phyloP scores from a whole-genome alignment of 2,113 vertebrate species.

The Trochalopteron elliotii region DNA sequence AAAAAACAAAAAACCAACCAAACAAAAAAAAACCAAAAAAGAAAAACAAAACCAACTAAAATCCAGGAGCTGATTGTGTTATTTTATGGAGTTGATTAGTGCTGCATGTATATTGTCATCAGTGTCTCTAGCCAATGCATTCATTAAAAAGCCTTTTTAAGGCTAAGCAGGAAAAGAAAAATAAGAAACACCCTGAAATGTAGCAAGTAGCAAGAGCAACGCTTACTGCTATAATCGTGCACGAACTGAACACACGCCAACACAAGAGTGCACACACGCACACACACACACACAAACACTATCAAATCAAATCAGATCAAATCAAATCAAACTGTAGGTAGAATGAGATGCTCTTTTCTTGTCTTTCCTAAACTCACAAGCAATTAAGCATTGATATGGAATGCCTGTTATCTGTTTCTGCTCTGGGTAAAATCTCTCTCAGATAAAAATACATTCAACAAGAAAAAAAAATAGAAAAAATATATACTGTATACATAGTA shows the following conservation, averaged over 20 bases:
- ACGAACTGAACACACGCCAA: slow-evolving; percentile 26
- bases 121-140: slow-evolving; percentile 74
- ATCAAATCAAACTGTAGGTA: slow-evolving; percentile 75
- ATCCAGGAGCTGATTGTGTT: slow-evolving; percentile 66
- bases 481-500: slow-evolving; percentile 82
- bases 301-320: slow-evolving; percentile 67
- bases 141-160: slow-evolving; percentile 73
- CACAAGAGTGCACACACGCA: slow-evolving; percentile 51
- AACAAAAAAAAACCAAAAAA: neutral
- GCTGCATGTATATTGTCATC: slow-evolving; percentile 71
- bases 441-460: slow-evolving; percentile 95
- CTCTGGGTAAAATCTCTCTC: slow-evolving; percentile 84
- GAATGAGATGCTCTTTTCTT: slow-evolving; percentile 80
- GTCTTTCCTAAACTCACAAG: slow-evolving; percentile 72
- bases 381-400: slow-evolving; percentile 83
- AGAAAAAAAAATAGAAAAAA: slow-evolving; percentile 81
- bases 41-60: slow-evolving; percentile 20
- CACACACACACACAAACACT: slow-evolving; percentile 38
- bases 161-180: slow-evolving; percentile 72
- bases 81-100: slow-evolving; percentile 68
- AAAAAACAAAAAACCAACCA: neutral
- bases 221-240: slow-evolving; percentile 72
- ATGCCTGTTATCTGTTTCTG: slow-evolving; percentile 84
- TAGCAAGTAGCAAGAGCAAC: slow-evolving; percentile 72
- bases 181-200: slow-evolving; percentile 73